Conservation (phyloP, 2,113 vertebrate genomes). For the Caranx melampygus region DNA sequence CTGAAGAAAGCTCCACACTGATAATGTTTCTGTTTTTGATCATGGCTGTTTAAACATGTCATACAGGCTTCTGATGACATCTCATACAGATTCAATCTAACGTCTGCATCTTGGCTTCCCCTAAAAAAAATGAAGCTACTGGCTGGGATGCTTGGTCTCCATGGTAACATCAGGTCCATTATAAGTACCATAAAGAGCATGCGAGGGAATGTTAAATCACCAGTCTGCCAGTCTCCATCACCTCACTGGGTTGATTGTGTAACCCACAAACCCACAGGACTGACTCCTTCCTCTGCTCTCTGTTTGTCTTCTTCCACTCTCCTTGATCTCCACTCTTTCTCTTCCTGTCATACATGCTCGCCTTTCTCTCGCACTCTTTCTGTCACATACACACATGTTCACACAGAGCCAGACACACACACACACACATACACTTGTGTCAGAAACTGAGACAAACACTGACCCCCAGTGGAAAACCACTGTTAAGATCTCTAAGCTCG, state of each 20-base stretch:
- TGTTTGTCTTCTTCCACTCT: constrained; percentile 1
- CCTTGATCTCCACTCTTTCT: constrained; percentile 9
- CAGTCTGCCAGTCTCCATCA: constrained; percentile 45
- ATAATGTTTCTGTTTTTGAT: constrained; percentile 15
- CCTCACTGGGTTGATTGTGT: constrained; percentile 55
- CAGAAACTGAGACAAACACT: constrained; percentile 60
- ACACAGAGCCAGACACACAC: constrained; percentile 4
- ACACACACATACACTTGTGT: constrained; percentile 8
- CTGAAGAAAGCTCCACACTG: constrained; percentile 20
- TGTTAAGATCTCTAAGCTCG: background rate
- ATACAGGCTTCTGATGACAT: constrained; percentile 14
- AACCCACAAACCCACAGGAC: constrained; percentile 52
- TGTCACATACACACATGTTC: background rate
- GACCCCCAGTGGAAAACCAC: constrained; percentile 72
- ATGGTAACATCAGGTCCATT: constrained; percentile 76
- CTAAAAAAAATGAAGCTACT: constrained; percentile 59
- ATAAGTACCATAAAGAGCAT: constrained; percentile 69
- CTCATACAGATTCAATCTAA: constrained; percentile 23
- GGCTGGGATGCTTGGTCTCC: constrained; percentile 68
- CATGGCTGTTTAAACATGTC: background rate
- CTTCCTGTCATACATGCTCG: constrained; percentile 14
- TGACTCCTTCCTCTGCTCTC: constrained; percentile 9
- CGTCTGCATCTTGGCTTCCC: constrained; percentile 31
- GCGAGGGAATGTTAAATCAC: constrained; percentile 58
- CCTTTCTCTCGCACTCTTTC: background rate